Conservation (phyloP, 2,797 vertebrate species). For the Neopelma chrysocephalum region DNA sequence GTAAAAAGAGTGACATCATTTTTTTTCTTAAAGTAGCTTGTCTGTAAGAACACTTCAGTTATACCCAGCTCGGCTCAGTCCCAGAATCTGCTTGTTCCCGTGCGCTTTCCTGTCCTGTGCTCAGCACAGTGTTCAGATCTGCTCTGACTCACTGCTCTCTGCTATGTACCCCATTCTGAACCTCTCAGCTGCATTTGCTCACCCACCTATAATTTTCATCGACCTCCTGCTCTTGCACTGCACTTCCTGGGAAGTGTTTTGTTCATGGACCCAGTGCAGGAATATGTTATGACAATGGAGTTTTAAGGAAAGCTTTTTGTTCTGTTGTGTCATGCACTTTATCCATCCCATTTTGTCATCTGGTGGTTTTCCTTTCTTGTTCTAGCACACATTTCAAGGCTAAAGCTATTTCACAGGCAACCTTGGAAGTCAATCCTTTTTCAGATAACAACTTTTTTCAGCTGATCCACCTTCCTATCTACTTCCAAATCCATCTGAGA, state of each 20-base stretch:
- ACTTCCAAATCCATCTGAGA: neutral
- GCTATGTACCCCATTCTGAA: neutral
- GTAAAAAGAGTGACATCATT: constrained; percentile 66
- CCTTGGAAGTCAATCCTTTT: constrained; percentile 30
- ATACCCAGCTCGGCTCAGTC: neutral
- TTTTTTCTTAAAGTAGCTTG: constrained; percentile 51
- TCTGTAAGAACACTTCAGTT: neutral
- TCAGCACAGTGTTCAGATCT: neutral
- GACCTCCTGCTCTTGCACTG: constrained; percentile 17
- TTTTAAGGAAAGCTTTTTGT: constrained; percentile 54
- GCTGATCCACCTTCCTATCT: constrained; percentile 5
- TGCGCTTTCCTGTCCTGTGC: neutral
- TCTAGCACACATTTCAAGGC: constrained; percentile 22
- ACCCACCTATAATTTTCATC: neutral
- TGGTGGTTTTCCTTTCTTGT: constrained; percentile 45
- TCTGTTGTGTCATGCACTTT: constrained; percentile 46
- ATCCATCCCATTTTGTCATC: constrained; percentile 49
- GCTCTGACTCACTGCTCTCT: neutral
- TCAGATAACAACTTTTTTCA: constrained; percentile 42
- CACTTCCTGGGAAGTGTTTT: constrained; percentile 58
- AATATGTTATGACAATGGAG: constrained; percentile 55
- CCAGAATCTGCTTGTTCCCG: neutral
- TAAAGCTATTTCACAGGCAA: constrained; percentile 39
- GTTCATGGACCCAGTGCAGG: neutral
- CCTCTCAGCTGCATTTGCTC: constrained; percentile 42